Percentiles rank a stretch among this genome's conserved stretches.
Conservation (phyloP, 1,140 invertebrate genomes). For the Leptoteleia sp. region DNA sequence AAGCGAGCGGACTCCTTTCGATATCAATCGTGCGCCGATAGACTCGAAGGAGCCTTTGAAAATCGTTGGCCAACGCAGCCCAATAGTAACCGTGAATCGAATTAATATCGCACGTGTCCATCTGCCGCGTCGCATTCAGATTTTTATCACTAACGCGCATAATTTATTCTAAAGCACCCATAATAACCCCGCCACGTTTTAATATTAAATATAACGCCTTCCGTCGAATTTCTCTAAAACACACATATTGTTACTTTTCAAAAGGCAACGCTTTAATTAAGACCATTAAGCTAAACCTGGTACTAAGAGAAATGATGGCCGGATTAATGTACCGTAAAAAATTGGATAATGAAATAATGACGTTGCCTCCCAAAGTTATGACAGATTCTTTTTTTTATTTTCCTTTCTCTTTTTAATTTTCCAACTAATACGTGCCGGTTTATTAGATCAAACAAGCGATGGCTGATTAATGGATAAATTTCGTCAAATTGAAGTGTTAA, state of each 20-base stretch:
- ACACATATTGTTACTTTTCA: constrained; percentile 52
- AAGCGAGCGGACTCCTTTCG: constrained; percentile 71
- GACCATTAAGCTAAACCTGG: constrained; percentile 39
- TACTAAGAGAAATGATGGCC: constrained; percentile 37
- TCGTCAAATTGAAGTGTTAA: too few species aligned
- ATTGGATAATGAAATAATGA: constrained; percentile 55
- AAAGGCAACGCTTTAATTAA: constrained; percentile 56
- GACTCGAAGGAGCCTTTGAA: constrained; percentile 70
- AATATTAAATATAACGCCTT: constrained; percentile 65
- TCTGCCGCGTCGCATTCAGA: constrained; percentile 59
- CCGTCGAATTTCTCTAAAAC: constrained; percentile 53
- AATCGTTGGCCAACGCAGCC: constrained; percentile 65
- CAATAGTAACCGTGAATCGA: constrained; percentile 58
- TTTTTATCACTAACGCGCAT: constrained; percentile 63
- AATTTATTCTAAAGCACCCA: constrained; percentile 64
- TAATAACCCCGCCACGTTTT: constrained; percentile 61
- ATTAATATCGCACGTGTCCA: constrained; percentile 63
- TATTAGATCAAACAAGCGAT: neutral
- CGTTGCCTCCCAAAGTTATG: constrained; percentile 12
- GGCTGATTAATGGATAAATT: too few species aligned
- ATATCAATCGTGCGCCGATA: constrained; percentile 79
- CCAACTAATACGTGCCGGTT: neutral
- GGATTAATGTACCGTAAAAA: constrained; percentile 55
- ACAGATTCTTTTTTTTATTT: too few species aligned
- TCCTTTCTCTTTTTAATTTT: neutral